Base-by-base conservation (phyloP, 1,140 invertebrate genomes). In the Drosophila azteca region DNA sequence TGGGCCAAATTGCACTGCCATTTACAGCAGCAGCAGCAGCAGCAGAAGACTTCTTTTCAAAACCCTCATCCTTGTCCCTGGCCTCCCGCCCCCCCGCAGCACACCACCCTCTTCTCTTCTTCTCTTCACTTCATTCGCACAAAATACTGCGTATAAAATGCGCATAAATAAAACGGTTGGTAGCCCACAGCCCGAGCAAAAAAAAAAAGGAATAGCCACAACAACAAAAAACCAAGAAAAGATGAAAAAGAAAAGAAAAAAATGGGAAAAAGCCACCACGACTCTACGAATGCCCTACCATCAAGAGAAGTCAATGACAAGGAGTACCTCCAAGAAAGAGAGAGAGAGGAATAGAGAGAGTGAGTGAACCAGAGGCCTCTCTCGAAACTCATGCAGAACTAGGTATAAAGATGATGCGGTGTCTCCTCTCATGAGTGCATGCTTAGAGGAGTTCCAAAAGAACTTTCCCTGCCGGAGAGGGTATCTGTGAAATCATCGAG, bases 131-230 rank as follows among this genome's bases (percentile, higher is more conserved):
- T 62, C 73, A 58, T 63, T 77, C 43, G 53, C 68, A 44, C 35
- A 77, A 79, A 79, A 79, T 69, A 64, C 62, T 69, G 75, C 75
- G 77, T 74, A 78, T 75, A 75, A 79, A 78, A 79, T 79, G 77
- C 77, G 76, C 77, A 80, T 80, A 80, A 80, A 80, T 80, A 80
- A 77, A 77, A 62, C 61, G 52, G 46, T 73, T 59, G 49, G 31
- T 53, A 69, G 46, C 53, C 49, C 44, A 54, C 52, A 46, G 45
- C 11, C 35, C 11, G 48, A 22, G 46, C 7, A 65, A 57, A 55
- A 64, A 17, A 48, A 29, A 50, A 9, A 51, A 45, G n/a, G n/a
- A 20, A 20, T 20, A 51, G 15, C 22, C 6, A n/a, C 29, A 65
- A 57, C 24, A 55, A 64, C 24, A 48, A 29, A 50, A 9, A 51